Base-by-base conservation (phyloP, 2,797 vertebrate species). In the Spea hammondii region DNA sequence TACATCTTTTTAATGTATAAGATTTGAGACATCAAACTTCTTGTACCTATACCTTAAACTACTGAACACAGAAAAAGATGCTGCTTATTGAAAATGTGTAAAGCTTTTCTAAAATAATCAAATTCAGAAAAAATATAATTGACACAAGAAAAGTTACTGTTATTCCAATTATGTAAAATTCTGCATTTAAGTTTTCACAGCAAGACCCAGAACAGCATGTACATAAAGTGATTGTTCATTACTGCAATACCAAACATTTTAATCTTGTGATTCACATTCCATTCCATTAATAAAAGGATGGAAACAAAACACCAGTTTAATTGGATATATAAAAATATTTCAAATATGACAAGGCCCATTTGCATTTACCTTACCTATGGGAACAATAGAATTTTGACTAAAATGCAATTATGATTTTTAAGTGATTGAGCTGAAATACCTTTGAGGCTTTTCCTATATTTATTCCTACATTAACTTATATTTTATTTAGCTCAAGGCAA, bases 391-490 rank as follows among this genome's bases (percentile, higher is more conserved):
- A 65, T 65, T 10, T 17, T 6, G 14, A 17, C 14, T 62, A 32
- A 17, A 7, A n/a, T 51, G 67, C n/a, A 51, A 53, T 68, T 70
- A 53, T 17, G 32, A 62, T 17, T 7, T 62, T 70, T 70, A 70
- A 70, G 49, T 70, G 48, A 70, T 51, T 51, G 67, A 70, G 44
- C 49, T n/a, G n/a, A 45, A 12, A 70, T 74, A 70, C 59, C 49
- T 44, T 13, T 44, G 1, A 10, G 48, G 6, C 8, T 8, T 74
- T 81, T 32, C 13, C 45, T 77, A 54, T n/a, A 59, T 59, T 49
- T 76, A 46, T 59, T 72, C 64, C 9, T 14, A 53, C 53, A 8
- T 64, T 74, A 74, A 72, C 70, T 70, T 70, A 51, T 76, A 17
- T 71, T 12, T 71, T 73, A 64, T 13, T n/a, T 17, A 67, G 57